Evolutionary conservation across 1,140 invertebrate genomes (phyloP), one percentile per base, ranked within the genome.

Genomic region (Phortica variegata): DNA sequence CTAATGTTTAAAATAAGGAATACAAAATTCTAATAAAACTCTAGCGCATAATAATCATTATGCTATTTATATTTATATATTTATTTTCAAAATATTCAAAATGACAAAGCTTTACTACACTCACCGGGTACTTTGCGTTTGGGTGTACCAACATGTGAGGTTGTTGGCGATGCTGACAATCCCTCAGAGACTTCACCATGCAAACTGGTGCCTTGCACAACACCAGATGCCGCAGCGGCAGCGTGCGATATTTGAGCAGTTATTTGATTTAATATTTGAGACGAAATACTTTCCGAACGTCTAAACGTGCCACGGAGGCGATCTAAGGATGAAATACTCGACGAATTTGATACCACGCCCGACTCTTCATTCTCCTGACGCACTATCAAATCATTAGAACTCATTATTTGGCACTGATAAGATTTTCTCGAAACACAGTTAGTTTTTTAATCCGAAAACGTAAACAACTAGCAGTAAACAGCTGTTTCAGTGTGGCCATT

Each of bases 251-350:
- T 73, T 46, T 65, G 70, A 9, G 66, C 71, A 16, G 52, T 72
- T 15, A 68, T 69, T 16, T 68, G 63, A 40, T 51, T 68, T 12
- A 69, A 54, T 26, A 68, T 69, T 41, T 75, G 63, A 5, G 69
- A 66, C 0, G 73, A 63, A 9, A 73, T 52, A 41, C 51, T 71
- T 44, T 75, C 73, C 3, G 73, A 72, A 7, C 73, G 69, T 3
- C 68, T 56, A 13, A 75, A 66, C 9, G 73, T 75, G 45, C 73
- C 60, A 18, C 73, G 73, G 34, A 75, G 47, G 39, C 59, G 61
- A 53, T 66, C 68, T 10, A 75, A 51, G 8, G 73, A 73, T 8
- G 69, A 62, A 5, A 52, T 37, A 13, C 53, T 49, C 12, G 53
- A 43, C 8, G 55, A 60, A 39, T 44, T 53, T 3, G 63, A 54